A percentile compares a stretch with the other conserved stretches of the same genome.
phyloP scores from a whole-genome alignment of 1,140 invertebrate genomes.

The Maniola jurtina region DNA sequence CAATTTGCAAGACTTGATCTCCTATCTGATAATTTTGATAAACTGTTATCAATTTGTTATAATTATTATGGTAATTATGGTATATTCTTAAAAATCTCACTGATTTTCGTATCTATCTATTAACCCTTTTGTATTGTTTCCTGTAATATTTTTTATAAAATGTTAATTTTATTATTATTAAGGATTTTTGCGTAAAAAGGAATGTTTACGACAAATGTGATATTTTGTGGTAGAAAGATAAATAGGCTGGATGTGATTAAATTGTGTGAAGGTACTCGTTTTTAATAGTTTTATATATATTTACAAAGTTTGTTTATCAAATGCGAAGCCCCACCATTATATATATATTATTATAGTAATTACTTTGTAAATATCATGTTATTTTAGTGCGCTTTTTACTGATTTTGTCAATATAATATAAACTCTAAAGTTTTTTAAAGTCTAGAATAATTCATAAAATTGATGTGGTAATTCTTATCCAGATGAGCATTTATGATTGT shows the following conservation, averaged over 20 bases:
- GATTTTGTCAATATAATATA: neutral
- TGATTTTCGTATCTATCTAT: constrained; percentile 8
- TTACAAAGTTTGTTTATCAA: neutral
- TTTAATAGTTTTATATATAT: neutral
- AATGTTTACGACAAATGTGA: constrained; percentile 32
- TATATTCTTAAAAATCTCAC: constrained; percentile 25
- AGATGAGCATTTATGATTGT: neutral
- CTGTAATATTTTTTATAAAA: neutral
- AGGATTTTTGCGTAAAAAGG: neutral
- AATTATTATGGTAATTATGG: neutral
- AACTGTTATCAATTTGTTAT: neutral
- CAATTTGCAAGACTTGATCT: constrained; percentile 31
- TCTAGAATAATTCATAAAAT: neutral
- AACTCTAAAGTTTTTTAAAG: neutral
- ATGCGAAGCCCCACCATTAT: constrained; percentile 8
- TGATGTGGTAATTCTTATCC: neutral
- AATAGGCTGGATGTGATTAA: constrained; percentile 12
- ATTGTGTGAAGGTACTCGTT: neutral
- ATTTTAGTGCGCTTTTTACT: neutral
- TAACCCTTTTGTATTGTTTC: neutral
- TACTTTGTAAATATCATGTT: constrained; percentile 1
- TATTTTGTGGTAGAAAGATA: constrained; percentile 35
- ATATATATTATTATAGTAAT: neutral
- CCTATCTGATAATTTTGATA: constrained; percentile 19
- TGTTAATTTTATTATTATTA: constrained; percentile 9